A percentile compares a stretch with the other conserved stretches of the same genome.
Evolutionary conservation across 2,888 invertebrate genomes (phyloP).

Genomic region (Crocallis elinguaria): DNA sequence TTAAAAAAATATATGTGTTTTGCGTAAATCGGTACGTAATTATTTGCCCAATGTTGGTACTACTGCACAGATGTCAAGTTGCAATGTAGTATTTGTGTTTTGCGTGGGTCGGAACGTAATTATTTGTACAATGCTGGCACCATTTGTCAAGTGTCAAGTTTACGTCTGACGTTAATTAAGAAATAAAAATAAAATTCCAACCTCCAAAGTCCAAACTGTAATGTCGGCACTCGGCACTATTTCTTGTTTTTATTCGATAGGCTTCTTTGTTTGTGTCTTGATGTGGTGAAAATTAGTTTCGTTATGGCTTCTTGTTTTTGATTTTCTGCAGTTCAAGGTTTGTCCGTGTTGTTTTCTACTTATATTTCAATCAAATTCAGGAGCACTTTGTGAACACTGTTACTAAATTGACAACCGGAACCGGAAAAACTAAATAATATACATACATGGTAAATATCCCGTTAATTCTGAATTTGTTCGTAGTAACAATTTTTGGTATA

Average conservation of each 20-base stretch:
- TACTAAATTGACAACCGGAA: not conserved
- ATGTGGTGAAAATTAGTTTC: not conserved
- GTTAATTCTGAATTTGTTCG: too few species aligned
- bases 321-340: not conserved
- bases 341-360: not conserved
- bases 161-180: not conserved
- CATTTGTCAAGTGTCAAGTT: not conserved
- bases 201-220: not conserved
- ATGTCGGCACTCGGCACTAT: not conserved
- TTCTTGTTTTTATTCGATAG: not conserved
- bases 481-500: too few species aligned
- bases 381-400: not conserved
- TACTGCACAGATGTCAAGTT: not conserved
- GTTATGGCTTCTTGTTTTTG: not conserved
- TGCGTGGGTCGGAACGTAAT: slow-evolving; percentile 3
- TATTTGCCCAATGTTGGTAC: not conserved
- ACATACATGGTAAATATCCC: too few species aligned
- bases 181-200: not conserved
- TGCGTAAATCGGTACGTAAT: slow-evolving; percentile 2
- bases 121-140: not conserved
- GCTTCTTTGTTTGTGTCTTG: not conserved
- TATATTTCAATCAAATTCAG: not conserved
- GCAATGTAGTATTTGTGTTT: not conserved
- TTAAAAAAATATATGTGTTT: not conserved
- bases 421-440: too few species aligned